Evolutionary conservation across 1,140 invertebrate genomes (phyloP).

Genomic region (Tetragnatha versicolor): DNA sequence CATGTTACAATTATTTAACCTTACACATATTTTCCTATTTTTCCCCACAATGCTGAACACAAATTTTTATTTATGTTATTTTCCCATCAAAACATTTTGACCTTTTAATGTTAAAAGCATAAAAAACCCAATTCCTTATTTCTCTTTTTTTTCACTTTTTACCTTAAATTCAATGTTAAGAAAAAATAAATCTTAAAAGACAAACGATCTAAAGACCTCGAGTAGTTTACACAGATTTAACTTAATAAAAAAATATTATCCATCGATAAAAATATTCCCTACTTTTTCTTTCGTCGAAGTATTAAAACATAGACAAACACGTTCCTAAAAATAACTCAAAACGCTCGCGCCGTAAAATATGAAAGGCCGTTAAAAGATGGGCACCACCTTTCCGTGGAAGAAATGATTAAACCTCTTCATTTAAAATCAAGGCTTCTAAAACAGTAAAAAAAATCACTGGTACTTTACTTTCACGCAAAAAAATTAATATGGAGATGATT

Average conservation of each 20-base stretch:
- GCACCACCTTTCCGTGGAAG: conserved; percentile 5
- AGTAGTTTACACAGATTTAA: too few relatives aligned
- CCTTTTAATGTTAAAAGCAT: too few relatives aligned
- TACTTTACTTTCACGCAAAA: conserved; percentile 14
- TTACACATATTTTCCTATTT: too few relatives aligned
- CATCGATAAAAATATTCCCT: too few relatives aligned
- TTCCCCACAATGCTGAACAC: too few relatives aligned
- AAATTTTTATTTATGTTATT: too few relatives aligned
- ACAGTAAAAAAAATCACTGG: neutral
- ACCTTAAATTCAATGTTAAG: neutral
- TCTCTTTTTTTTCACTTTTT: neutral
- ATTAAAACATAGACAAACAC: neutral
- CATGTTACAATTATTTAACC: too few relatives aligned
- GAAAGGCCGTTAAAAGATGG: conserved; percentile 16
- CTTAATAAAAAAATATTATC: too few relatives aligned
- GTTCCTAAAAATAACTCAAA: conserved; percentile 8
- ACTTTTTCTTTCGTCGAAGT: neutral
- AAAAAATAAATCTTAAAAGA: too few relatives aligned
- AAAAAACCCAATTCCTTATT: neutral
- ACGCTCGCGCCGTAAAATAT: neutral
- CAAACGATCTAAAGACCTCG: too few relatives aligned
- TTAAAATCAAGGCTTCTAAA: neutral
- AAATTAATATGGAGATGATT: conserved; percentile 47
- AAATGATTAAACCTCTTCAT: conserved; percentile 44
- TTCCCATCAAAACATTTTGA: too few relatives aligned